Conservation (phyloP, 2,888 invertebrate species). For the Myopa tessellatipennis region DNA sequence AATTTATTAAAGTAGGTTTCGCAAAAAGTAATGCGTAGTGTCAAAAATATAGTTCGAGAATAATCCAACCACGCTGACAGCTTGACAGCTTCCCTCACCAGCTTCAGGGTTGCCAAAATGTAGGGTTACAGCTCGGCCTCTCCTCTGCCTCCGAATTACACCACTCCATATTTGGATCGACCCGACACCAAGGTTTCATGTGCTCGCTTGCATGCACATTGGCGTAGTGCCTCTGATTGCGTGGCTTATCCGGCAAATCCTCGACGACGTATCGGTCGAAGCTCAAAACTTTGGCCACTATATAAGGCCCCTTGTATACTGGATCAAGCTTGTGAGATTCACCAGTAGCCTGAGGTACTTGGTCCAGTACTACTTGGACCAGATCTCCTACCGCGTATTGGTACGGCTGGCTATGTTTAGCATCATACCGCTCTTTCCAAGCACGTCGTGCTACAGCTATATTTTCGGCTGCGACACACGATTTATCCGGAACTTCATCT, state of each 20-base stretch:
- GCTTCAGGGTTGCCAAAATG: too few species aligned
- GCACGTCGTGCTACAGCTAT: too few species aligned
- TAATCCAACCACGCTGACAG: too few species aligned
- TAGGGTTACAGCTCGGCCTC: too few species aligned
- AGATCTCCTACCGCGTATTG: neutral
- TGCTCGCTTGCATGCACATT: neutral
- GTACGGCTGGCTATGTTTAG: neutral
- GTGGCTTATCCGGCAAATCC: conserved; percentile 33
- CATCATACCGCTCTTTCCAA: too few species aligned
- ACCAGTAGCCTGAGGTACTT: conserved; percentile 12
- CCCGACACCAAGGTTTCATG: conserved; percentile 1
- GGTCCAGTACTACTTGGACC: neutral
- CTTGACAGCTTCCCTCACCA: too few species aligned
- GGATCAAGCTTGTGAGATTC: conserved; percentile 14
- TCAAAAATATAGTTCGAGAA: too few species aligned
- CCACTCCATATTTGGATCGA: neutral
- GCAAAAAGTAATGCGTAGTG: too few species aligned
- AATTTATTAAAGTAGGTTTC: too few species aligned
- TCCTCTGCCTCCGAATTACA: neutral
- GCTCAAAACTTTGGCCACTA: too few species aligned
- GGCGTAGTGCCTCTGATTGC: neutral
- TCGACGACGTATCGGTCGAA: neutral
- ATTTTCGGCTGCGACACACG: too few species aligned
- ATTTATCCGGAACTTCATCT: too few species aligned
- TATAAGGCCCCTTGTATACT: neutral